Conservation (phyloP, 2,888 invertebrate genomes). For the Eulithis testata region DNA sequence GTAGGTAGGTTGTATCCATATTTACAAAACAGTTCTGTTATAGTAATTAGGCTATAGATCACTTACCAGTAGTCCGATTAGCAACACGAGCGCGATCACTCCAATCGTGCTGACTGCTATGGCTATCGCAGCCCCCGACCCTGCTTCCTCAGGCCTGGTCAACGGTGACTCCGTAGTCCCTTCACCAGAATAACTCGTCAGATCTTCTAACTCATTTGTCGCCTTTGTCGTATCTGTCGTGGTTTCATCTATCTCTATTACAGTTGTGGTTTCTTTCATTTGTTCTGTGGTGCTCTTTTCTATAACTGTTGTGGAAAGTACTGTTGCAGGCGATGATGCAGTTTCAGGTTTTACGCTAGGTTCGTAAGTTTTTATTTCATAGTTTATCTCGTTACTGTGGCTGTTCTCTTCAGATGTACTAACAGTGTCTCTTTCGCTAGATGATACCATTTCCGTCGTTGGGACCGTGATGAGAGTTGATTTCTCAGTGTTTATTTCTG, state of each 20-base stretch:
- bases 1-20: too few species aligned
- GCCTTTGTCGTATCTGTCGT: constrained; percentile 56
- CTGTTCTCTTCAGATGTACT: constrained; percentile 67
- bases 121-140: constrained; percentile 90
- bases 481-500: constrained; percentile 68
- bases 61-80: constrained; percentile 91
- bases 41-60: too few species aligned
- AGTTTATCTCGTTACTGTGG: constrained; percentile 69
- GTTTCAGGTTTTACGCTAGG: constrained; percentile 25
- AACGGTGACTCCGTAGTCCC: constrained; percentile 69
- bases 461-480: constrained; percentile 47
- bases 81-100: constrained; percentile 89
- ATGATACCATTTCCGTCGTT: constrained; percentile 47
- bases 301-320: constrained; percentile 34
- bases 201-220: constrained; percentile 58
- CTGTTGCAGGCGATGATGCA: constrained; percentile 19
- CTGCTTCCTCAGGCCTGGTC: constrained; percentile 68
- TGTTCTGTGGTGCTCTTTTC: constrained; percentile 27
- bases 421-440: constrained; percentile 47
- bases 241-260: constrained; percentile 38
- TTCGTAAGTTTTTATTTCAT: constrained; percentile 47
- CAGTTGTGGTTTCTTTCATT: constrained; percentile 42
- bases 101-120: constrained; percentile 93
- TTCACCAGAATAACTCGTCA: constrained; percentile 61
- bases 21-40: neutral